phyloP scores from a whole-genome alignment of 2,797 vertebrate species.

The Oreochromis mossambicus region DNA sequence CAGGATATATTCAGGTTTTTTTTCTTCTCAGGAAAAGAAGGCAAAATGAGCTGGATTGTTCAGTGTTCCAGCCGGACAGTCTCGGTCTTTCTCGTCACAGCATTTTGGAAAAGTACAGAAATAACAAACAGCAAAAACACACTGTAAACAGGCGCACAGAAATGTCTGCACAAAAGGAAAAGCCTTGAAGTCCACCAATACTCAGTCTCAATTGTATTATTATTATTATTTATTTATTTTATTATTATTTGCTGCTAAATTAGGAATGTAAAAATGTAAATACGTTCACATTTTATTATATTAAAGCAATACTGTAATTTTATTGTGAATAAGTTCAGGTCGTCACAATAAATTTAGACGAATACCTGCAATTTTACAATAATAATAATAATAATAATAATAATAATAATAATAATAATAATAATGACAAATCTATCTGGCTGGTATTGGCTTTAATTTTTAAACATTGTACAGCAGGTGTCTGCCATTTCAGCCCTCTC shows the following conservation, averaged over 20 bases:
- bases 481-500: conserved; percentile 53
- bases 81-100: conserved; percentile 69
- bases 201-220: not conserved
- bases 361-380: not conserved
- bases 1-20: conserved; percentile 36
- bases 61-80: conserved; percentile 61
- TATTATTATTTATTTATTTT: not conserved
- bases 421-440: conserved; percentile 7
- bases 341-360: not conserved
- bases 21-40: conserved; percentile 64
- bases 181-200: conserved; percentile 32
- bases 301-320: not conserved
- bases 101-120: conserved; percentile 70
- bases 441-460: conserved; percentile 38
- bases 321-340: not conserved
- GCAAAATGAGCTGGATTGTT: conserved; percentile 60
- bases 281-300: not conserved
- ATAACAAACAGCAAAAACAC: conserved; percentile 64
- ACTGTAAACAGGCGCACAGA: conserved; percentile 68
- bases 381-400: conserved; percentile 52
- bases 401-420: conserved; percentile 46
- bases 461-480: conserved; percentile 44
- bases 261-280: not conserved
- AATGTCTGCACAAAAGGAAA: conserved; percentile 55
- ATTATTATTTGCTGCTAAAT: not conserved